Conservation (phyloP, 2,888 invertebrate species). For the Xiphydria camelus region DNA sequence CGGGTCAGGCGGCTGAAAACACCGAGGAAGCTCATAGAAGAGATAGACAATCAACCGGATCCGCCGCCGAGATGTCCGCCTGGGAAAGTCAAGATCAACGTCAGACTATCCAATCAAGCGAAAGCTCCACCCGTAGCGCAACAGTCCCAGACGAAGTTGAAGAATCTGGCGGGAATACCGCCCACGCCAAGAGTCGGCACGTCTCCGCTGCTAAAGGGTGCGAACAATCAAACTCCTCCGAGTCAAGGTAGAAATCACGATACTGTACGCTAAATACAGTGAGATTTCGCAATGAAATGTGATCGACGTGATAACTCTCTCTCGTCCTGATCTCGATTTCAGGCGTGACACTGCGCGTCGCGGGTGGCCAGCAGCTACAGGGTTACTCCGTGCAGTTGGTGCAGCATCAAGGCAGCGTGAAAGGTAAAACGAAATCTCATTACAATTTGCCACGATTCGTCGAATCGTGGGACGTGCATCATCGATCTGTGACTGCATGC, state of each 20-base stretch:
- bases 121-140: conserved; percentile 30
- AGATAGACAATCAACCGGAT: conserved; percentile 66
- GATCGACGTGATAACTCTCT: too few species aligned
- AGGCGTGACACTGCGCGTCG: conserved; percentile 54
- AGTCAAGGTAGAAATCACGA: conserved; percentile 54
- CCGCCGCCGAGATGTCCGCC: conserved; percentile 68
- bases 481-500: conserved; percentile 38
- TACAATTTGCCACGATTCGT: too few species aligned
- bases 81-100: conserved; percentile 68
- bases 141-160: conserved; percentile 43
- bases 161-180: conserved; percentile 47
- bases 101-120: conserved; percentile 56
- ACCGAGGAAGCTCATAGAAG: conserved; percentile 71
- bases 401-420: conserved; percentile 62
- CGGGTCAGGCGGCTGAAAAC: conserved; percentile 76
- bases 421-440: too few species aligned
- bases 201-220: conserved; percentile 53
- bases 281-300: too few species aligned
- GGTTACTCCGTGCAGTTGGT: conserved; percentile 62
- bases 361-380: conserved; percentile 55
- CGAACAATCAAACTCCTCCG: conserved; percentile 42
- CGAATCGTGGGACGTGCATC: too few species aligned
- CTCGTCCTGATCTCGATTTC: conserved; percentile 7
- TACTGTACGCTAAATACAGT: too few species aligned
- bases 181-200: conserved; percentile 53